A percentile compares a stretch with the other conserved stretches of the same genome.
Conservation (phyloP, 2,113 vertebrate species). For the Emydocephalus ijimae region DNA sequence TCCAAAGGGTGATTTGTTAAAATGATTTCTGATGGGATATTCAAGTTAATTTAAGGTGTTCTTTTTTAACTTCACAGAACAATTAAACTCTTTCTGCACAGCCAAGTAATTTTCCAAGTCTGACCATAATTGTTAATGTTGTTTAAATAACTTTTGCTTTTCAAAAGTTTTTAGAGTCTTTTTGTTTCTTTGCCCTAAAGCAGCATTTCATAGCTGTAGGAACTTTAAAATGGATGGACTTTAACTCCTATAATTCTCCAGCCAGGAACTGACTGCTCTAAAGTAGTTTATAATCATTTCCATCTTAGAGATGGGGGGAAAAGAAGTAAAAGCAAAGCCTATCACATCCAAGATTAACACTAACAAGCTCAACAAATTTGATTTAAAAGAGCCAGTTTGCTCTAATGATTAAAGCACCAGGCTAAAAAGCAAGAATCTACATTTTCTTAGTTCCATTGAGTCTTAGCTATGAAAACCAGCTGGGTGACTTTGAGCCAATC, state of each 20-base stretch:
- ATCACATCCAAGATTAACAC: neutral
- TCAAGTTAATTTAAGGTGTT: neutral
- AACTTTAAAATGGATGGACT: neutral
- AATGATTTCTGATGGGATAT: neutral
- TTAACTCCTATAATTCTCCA: neutral
- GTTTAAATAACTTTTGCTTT: neutral
- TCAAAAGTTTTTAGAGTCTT: neutral
- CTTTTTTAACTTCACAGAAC: neutral
- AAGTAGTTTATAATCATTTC: neutral
- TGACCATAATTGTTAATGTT: neutral
- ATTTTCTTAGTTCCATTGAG: neutral
- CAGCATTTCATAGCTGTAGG: neutral
- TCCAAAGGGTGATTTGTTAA: neutral
- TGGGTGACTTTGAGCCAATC: neutral
- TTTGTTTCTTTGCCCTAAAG: neutral
- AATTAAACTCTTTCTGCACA: neutral
- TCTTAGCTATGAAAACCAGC: neutral
- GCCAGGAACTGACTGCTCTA: neutral
- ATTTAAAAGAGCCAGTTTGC: neutral
- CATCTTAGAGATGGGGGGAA: neutral
- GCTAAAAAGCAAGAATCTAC: neutral
- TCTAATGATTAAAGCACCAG: neutral
- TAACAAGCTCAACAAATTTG: neutral
- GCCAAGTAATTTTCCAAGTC: neutral
- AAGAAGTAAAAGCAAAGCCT: neutral